Evolutionary conservation across 2,888 invertebrate species (phyloP).

Genomic region (Cephus pygmeus): DNA sequence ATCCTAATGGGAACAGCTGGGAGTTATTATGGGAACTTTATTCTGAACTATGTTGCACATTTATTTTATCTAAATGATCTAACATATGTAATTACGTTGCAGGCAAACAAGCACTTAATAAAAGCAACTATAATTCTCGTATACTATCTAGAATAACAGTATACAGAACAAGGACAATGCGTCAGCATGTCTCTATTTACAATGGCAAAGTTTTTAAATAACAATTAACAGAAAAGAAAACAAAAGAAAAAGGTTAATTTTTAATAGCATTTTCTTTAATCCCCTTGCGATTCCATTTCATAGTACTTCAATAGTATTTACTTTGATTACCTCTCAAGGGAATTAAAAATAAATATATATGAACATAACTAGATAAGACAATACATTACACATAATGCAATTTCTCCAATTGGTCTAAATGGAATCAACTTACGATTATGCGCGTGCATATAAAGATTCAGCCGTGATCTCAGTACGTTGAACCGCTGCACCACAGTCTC

Average conservation of each 20-base stretch:
- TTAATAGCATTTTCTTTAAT: neutral
- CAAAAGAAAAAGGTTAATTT: neutral
- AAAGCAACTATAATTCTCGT: neutral
- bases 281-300: too few species aligned
- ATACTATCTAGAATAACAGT: neutral
- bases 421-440: slow-evolving; percentile 55
- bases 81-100: neutral
- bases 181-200: neutral
- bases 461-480: slow-evolving; percentile 55
- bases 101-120: neutral
- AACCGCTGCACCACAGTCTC: slow-evolving; percentile 56
- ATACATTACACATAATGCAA: neutral
- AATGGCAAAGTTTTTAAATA: neutral
- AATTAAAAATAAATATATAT: neutral
- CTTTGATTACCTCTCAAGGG: too few species aligned
- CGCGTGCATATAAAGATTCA: slow-evolving; percentile 55
- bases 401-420: neutral
- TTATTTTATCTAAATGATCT: neutral
- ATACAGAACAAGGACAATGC: neutral
- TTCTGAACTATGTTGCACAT: neutral
- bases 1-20: neutral
- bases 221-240: neutral
- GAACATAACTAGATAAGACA: neutral
- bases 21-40: too few species aligned
- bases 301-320: too few species aligned